These are phyloP conservation scores for Oceanodroma leucorhoa DNA, from an alignment of 2,797 vertebrate species.

Conservation along the genomic window DNA sequence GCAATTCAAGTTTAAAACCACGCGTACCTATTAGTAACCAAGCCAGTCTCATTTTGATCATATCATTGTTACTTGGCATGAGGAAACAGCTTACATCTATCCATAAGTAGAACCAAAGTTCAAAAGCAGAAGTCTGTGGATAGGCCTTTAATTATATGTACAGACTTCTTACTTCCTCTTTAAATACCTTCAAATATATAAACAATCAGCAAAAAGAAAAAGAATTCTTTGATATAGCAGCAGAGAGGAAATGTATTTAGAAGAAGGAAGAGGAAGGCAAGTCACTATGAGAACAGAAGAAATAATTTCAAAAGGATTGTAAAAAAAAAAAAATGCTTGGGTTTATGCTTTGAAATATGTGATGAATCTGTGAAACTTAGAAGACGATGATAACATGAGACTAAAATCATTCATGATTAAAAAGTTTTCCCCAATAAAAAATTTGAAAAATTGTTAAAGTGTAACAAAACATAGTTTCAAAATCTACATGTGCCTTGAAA, in stretches of 20 bases:
- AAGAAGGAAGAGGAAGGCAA: constrained; percentile 31
- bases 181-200: constrained; percentile 45
- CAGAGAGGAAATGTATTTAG: constrained; percentile 50
- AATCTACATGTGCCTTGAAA: background rate
- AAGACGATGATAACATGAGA: background rate
- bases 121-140: background rate
- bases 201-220: constrained; percentile 47
- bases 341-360: constrained; percentile 26
- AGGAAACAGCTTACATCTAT: constrained; percentile 3
- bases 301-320: constrained; percentile 30
- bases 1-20: background rate
- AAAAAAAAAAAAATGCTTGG: background rate
- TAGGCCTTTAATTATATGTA: background rate
- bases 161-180: constrained; percentile 10
- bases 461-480: background rate
- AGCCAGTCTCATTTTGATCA: constrained; percentile 27
- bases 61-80: background rate
- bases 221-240: constrained; percentile 28
- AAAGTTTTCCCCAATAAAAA: background rate
- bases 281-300: constrained; percentile 21
- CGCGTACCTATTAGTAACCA: background rate
- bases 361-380: background rate
- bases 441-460: background rate
- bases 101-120: background rate
- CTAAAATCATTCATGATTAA: constrained; percentile 37